Percentiles rank a stretch among this genome's conserved stretches.
Conservation (phyloP, 1,140 invertebrate species). For the Muscidifurax raptorellus region DNA sequence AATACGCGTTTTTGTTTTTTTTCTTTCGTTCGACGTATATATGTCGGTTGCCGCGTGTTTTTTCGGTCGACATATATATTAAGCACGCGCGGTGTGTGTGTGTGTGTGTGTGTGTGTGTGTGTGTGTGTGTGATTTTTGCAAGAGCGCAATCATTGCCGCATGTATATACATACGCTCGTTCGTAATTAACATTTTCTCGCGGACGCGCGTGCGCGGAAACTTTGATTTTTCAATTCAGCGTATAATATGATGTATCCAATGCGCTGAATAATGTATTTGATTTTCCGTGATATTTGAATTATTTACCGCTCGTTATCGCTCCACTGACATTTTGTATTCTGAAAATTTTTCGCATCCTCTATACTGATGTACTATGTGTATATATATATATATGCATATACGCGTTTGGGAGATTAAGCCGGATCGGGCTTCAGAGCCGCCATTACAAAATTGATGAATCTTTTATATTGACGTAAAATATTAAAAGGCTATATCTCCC, state of each 20-base stretch:
- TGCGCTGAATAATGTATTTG: neutral
- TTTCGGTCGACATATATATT: slow-evolving; percentile 21
- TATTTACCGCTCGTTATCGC: neutral
- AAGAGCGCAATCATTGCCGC: neutral
- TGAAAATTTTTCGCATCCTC: too few species aligned
- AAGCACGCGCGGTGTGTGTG: neutral
- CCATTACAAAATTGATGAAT: neutral
- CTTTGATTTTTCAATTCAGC: neutral
- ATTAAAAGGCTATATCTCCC: slow-evolving; percentile 5
- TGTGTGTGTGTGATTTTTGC: neutral
- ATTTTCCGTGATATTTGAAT: neutral
- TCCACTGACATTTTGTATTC: too few species aligned
- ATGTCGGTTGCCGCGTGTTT: neutral
- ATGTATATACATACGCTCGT: too few species aligned
- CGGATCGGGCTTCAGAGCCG: too few species aligned
- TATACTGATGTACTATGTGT: too few species aligned
- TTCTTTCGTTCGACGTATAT: neutral
- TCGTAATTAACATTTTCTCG: neutral
- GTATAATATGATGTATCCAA: too few species aligned
- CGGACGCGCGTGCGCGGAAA: neutral
- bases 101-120: too few species aligned
- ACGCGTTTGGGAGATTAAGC: too few species aligned
- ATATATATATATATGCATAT: too few species aligned
- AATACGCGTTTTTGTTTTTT: slow-evolving; percentile 17
- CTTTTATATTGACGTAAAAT: neutral